Conservation (phyloP, 2,888 invertebrate genomes). For the Morinoia aosen region DNA sequence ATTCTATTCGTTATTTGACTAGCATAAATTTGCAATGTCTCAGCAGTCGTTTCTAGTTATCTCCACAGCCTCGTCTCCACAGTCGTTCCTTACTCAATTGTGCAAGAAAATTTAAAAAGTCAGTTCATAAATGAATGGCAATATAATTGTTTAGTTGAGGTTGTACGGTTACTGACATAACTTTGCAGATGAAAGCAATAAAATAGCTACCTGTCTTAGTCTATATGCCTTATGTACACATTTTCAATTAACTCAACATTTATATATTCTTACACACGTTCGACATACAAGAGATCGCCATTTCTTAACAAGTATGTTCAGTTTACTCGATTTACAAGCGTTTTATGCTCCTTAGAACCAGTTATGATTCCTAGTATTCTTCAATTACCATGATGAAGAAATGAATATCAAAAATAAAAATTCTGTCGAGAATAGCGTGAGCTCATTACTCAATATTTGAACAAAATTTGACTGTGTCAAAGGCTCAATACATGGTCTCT, state of each 20-base stretch:
- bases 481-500: not conserved
- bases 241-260: not conserved
- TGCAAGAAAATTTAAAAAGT: not conserved
- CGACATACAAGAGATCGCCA: not conserved
- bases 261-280: not conserved
- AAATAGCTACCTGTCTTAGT: not conserved
- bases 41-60: not conserved
- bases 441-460: not conserved
- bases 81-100: not conserved
- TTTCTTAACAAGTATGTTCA: not conserved
- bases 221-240: not conserved
- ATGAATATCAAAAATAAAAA: not conserved
- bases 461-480: not conserved
- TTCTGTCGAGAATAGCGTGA: not conserved
- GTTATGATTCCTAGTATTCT: not conserved
- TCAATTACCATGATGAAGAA: not conserved
- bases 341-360: not conserved
- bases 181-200: not conserved
- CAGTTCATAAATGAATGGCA: not conserved
- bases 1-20: not conserved
- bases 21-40: not conserved
- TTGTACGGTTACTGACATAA: not conserved
- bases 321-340: not conserved
- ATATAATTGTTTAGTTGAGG: not conserved
- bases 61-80: no score